phyloP scores from a whole-genome alignment of 2,113 vertebrate species.

The Macroglossus sobrinus region DNA sequence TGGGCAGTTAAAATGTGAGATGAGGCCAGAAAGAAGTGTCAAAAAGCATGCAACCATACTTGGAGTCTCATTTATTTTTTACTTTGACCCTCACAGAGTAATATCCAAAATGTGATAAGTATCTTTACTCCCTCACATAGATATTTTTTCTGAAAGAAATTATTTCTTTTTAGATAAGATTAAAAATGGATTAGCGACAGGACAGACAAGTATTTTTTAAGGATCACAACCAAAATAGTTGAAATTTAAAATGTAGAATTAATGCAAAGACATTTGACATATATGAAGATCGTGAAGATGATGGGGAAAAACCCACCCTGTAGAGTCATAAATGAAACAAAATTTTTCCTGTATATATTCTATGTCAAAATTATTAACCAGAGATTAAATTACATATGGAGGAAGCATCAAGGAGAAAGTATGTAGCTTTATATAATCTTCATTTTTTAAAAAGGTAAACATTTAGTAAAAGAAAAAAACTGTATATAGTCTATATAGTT shows the following conservation, averaged over 20 bases:
- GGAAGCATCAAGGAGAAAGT: not conserved
- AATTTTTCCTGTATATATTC: not conserved
- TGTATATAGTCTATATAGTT: not conserved
- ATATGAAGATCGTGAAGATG: not conserved
- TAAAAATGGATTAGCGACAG: not conserved
- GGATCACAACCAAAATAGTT: not conserved
- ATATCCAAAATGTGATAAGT: not conserved
- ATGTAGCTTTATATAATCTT: not conserved
- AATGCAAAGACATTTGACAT: not conserved
- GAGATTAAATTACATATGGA: not conserved
- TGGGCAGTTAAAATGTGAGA: not conserved
- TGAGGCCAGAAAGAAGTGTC: slow-evolving; percentile 4
- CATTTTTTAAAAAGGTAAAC: not conserved
- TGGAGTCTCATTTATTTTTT: not conserved
- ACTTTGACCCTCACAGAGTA: not conserved
- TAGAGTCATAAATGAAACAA: not conserved
- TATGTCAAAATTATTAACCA: slow-evolving; percentile 10
- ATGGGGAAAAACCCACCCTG: not conserved
- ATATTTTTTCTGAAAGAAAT: slow-evolving; percentile 28
- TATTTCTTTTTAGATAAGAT: not conserved
- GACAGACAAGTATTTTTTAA: slow-evolving; percentile 15
- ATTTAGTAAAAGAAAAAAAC: not conserved
- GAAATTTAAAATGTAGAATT: slow-evolving; percentile 15
- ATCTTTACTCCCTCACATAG: not conserved
- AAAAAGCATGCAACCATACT: not conserved